A percentile compares a stretch with the other conserved stretches of the same genome.
These are phyloP conservation scores for Brachionus manjavacas DNA, from an alignment of 1,140 invertebrate species.

Conservation along the genomic window DNA sequence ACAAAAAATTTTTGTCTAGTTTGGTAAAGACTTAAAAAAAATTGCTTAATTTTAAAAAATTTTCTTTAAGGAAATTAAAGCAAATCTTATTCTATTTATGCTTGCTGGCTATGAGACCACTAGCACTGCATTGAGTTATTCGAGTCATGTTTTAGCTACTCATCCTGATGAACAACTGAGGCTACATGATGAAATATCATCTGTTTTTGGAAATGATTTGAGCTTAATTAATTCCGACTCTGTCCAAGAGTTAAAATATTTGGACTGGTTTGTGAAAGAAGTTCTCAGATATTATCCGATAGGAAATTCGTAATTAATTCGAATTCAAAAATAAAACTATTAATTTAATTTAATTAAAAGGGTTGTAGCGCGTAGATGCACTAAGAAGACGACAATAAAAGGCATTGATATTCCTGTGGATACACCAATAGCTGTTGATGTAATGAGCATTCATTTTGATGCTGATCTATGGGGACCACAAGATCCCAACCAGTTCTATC, in stretches of 20 bases:
- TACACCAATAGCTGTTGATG: slow-evolving; percentile 51
- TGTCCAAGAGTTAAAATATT: slow-evolving; percentile 49
- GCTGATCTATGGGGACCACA: slow-evolving; percentile 50
- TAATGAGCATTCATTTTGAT: slow-evolving; percentile 55
- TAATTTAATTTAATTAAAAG: neutral
- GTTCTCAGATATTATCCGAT: slow-evolving; percentile 52
- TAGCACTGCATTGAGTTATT: slow-evolving; percentile 57
- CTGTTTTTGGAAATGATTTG: neutral
- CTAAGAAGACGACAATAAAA: slow-evolving; percentile 13
- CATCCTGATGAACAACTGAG: slow-evolving; percentile 58
- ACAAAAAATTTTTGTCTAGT: neutral
- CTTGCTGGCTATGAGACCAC: slow-evolving; percentile 58
- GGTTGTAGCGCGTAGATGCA: slow-evolving; percentile 9
- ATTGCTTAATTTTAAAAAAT: neutral
- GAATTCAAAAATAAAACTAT: too few relatives aligned
- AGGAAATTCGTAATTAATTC: slow-evolving; percentile 49
- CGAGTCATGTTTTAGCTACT: slow-evolving; percentile 57
- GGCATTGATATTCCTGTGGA: slow-evolving; percentile 49
- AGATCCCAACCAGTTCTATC: slow-evolving; percentile 48
- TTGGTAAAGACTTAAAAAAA: neutral
- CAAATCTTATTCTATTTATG: slow-evolving; percentile 51
- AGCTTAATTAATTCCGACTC: slow-evolving; percentile 43
- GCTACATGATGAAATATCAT: slow-evolving; percentile 56
- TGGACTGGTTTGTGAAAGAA: slow-evolving; percentile 53
- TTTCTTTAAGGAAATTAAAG: slow-evolving; percentile 48